Base-by-base conservation (phyloP, 2,797 vertebrate genomes). In the Syndactyla subalaris region DNA sequence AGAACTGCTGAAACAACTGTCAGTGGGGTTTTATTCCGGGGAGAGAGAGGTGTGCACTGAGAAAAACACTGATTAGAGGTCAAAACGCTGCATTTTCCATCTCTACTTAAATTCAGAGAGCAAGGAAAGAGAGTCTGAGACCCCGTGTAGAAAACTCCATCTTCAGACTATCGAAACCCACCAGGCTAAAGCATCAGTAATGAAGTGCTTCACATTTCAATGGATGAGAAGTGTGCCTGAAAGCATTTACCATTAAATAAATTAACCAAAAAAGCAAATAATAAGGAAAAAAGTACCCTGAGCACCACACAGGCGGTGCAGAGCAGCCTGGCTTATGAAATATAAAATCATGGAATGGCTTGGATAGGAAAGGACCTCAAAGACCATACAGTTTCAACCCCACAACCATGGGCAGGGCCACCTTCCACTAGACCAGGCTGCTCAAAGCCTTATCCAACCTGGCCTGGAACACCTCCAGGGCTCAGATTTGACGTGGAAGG, bases 321-420 rank as follows among this genome's bases (percentile, higher is more conserved):
- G 43, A 70, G 39, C 1, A 1, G n/a, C 29, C 10, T 1, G 1
- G 29, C 0, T 1, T 8, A 17, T 1, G 21, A 79, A 51, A 43
- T 34, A 7, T 27, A 68, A 48, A 49, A 29, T 36, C 39, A 48
- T 0, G 54, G 5, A 46, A 59, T 14, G 26, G 26, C 32, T 48
- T 41, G 67, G 30, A 6, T 20, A 54, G 18, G 45, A 78, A 78
- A 34, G 15, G 39, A 36, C 26, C 22, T 29, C 7, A 84, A 16
- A 67, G 30, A 61, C 32, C 11, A 43, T 21, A 46, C 24, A 43
- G 30, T 30, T 61, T 39, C 41, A 61, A 29, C 3, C 34, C 19
- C 21, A 9, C 9, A 17, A 41, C 16, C 36, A 48, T 1, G 0
- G 13, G 26, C 39, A 54, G 45, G 27, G 30, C 21, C 46, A 54